Evolutionary conservation across 1,140 invertebrate genomes (phyloP).

Genomic region (Zaprionus camerounensis): DNA sequence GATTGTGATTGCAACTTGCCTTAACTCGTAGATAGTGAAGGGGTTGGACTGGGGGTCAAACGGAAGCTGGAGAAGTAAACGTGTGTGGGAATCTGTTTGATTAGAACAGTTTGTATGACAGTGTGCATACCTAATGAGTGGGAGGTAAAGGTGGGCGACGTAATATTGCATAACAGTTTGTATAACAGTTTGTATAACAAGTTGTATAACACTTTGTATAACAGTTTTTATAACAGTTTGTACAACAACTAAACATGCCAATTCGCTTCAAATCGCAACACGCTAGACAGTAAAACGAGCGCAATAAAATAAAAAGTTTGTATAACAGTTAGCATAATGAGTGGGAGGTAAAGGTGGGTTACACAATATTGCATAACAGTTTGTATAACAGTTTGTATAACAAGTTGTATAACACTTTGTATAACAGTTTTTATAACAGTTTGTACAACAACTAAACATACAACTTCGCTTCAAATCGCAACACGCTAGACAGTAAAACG

Average conservation of each 20-base stretch:
- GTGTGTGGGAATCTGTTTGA: slow-evolving; percentile 4
- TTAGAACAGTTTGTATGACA: slow-evolving; percentile 22
- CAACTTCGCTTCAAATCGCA: no score
- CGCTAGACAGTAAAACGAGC: no score
- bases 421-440: background rate
- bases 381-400: background rate
- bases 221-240: background rate
- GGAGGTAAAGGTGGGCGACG: background rate
- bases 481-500: no score
- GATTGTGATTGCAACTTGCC: slow-evolving; percentile 7
- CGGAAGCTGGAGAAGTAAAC: background rate
- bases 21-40: background rate
- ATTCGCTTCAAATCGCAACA: no score
- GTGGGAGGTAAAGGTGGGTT: background rate
- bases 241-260: background rate
- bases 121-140: background rate
- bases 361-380: background rate
- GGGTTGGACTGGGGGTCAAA: no score
- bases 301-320: background rate
- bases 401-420: background rate
- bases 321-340: background rate
- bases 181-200: background rate
- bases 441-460: background rate
- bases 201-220: background rate
- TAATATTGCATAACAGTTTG: background rate